A percentile compares a stretch with the other conserved stretches of the same genome.
Conservation (phyloP, 2,113 vertebrate genomes). For the Acanthisitta chloris region DNA sequence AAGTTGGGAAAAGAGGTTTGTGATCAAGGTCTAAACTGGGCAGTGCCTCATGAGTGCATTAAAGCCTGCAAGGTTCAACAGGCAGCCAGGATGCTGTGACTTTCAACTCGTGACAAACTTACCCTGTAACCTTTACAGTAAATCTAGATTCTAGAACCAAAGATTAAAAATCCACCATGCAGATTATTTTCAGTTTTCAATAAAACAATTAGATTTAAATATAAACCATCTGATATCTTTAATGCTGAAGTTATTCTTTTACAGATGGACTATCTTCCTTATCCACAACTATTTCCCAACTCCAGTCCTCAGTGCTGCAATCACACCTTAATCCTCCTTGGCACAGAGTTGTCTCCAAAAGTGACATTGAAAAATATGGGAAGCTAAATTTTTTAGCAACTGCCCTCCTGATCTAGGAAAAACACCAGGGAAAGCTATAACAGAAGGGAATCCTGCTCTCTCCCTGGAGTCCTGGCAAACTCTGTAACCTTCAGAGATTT, state of each 20-base stretch:
- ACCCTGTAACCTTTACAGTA: not conserved
- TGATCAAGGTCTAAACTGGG: not conserved
- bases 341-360: not conserved
- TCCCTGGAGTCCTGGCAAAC: not conserved
- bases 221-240: not conserved
- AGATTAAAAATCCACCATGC: not conserved
- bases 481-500: not conserved
- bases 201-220: not conserved
- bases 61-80: not conserved
- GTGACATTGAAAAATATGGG: not conserved
- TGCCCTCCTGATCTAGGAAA: not conserved
- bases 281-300: not conserved
- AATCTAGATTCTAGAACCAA: not conserved
- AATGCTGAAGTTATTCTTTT: not conserved
- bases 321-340: not conserved
- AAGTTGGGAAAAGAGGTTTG: not conserved
- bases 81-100: not conserved
- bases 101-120: not conserved
- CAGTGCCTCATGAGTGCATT: not conserved
- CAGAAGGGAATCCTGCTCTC: not conserved
- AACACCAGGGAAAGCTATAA: not conserved
- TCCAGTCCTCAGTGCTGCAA: not conserved
- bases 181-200: not conserved
- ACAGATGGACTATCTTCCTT: not conserved
- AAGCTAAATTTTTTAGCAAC: not conserved